Base-by-base conservation (phyloP, 2,113 vertebrate species). In the Calyptommatus sinebrachiatus region DNA sequence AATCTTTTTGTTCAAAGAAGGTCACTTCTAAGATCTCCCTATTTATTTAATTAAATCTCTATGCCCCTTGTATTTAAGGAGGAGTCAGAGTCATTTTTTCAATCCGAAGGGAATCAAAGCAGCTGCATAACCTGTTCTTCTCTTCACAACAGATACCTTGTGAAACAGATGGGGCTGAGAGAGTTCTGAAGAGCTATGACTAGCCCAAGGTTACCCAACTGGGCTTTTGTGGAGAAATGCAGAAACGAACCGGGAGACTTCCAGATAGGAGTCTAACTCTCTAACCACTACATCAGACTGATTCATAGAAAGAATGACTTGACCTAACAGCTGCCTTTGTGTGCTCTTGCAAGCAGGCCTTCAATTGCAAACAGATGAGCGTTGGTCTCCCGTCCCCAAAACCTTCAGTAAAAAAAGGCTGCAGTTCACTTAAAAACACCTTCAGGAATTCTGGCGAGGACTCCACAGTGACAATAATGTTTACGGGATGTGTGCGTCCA, bases 331-430 rank as follows among this genome's bases (percentile, higher is more conserved):
- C 73, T n/a, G 60, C 89, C 35, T 77, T 91, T 66, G 76, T 84
- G 65, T 82, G n/a, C 83, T 61, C 78, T 91, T 92, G 86, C 79
- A 93, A 94, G 91, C 18, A 85, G 81, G 74, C 78, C 74, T 84
- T 87, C 48, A 95, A 95, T 95, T 92, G 90, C 83, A 91, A 94
- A 93, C 95, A 97, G 95, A 95, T 97, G 96, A 87, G 77, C 86
- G 63, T 88, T 74, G 91, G 94, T 91, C 95, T 92, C 87, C 80
- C 78, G 89, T 85, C 78, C 83, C 76, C 57, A 86, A 85, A 92
- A 91, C 14, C 91, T 89, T 89, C 85, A 88, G 90, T 88, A 93
- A 92, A 29, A 29, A 50, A 92, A 75, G 88, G 66, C 79, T 85
- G 88, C 88, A 95, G 90, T 90, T 92, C 88, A 90, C 82, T 91